Percentiles rank a stretch among this genome's conserved stretches.
Conservation (phyloP, 2,113 vertebrate species). For the Aspiorhynchus laticeps region DNA sequence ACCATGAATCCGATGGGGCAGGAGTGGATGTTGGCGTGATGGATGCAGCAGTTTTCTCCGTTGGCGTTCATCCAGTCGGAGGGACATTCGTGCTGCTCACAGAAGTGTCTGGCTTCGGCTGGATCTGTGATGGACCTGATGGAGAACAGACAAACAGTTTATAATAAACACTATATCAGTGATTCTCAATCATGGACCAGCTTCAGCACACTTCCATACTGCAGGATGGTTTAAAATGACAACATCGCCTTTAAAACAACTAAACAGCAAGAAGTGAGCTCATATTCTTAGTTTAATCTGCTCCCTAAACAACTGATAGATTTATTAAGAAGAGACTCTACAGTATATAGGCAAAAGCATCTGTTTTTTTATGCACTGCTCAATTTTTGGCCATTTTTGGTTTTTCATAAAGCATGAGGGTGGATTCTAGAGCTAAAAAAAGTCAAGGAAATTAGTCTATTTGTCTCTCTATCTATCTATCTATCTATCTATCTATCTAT, state of each 20-base stretch:
- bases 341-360: no score
- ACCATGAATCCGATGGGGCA: constrained; percentile 85
- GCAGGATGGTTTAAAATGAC: no score
- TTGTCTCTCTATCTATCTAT: background rate
- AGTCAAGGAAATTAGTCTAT: no score
- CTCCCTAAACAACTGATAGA: no score
- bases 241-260: no score
- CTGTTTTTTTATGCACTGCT: no score
- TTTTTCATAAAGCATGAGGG: no score
- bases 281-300: no score
- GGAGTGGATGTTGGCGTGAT: constrained; percentile 87
- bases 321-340: no score
- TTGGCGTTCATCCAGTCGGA: constrained; percentile 83
- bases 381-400: no score
- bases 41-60: constrained; percentile 82
- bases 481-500: background rate
- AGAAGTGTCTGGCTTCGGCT: constrained; percentile 78
- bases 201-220: background rate
- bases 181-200: background rate
- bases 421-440: no score
- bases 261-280: no score
- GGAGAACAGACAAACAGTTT: constrained; percentile 10
- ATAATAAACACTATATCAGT: background rate
- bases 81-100: constrained; percentile 80
- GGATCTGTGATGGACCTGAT: constrained; percentile 69